A percentile compares a stretch with the other conserved stretches of the same genome.
Evolutionary conservation across 2,888 invertebrate species (phyloP).

Genomic region (Cryptocheilus praepositus): DNA sequence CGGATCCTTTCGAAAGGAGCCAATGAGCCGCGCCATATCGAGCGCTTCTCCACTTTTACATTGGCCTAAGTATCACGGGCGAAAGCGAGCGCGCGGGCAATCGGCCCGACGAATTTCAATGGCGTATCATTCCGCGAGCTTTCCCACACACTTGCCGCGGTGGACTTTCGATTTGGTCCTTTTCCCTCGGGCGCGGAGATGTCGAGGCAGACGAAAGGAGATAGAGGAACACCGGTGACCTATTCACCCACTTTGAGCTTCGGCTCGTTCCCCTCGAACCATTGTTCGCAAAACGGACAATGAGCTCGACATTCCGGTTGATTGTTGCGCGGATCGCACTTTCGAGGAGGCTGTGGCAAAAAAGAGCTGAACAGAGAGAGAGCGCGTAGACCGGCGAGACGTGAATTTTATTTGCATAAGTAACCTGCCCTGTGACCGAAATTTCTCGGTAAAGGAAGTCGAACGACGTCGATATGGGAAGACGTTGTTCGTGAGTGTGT

Average conservation of each 20-base stretch:
- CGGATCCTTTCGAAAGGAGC: not conserved
- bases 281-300: slow-evolving; percentile 35
- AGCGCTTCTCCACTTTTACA: slow-evolving; percentile 12
- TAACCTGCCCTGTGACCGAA: too few species aligned
- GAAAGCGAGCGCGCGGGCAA: slow-evolving; percentile 44
- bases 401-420: too few species aligned
- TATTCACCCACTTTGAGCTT: slow-evolving; percentile 61
- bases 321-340: too few species aligned
- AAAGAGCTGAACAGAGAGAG: too few species aligned
- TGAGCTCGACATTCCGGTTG: too few species aligned
- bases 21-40: not conserved
- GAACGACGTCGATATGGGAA: too few species aligned
- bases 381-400: too few species aligned
- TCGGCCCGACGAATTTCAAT: slow-evolving; percentile 53
- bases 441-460: too few species aligned
- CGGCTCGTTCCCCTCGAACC: slow-evolving; percentile 27
- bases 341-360: too few species aligned
- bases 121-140: slow-evolving; percentile 44
- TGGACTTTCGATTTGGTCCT: slow-evolving; percentile 43
- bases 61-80: slow-evolving; percentile 32
- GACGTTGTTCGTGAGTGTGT: too few species aligned
- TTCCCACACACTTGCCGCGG: slow-evolving; percentile 33
- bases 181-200: too few species aligned
- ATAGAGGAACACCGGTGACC: slow-evolving; percentile 47
- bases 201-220: not conserved